Conservation (phyloP, 2,113 vertebrate genomes). For the Cynoglossus semilaevis region DNA sequence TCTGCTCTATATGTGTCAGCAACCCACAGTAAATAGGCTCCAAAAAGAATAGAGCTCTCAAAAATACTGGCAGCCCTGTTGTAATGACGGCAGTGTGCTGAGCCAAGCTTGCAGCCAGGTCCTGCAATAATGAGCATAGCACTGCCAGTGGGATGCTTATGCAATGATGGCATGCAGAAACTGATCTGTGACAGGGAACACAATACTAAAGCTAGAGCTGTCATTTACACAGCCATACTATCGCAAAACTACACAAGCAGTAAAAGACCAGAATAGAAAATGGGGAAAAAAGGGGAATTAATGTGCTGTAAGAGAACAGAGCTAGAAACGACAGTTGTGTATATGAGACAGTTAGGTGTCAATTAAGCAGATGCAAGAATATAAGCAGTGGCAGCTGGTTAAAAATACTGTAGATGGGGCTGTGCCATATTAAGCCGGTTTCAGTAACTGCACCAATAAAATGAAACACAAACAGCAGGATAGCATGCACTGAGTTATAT, state of each 20-base stretch:
- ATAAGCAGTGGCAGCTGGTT: too few species aligned
- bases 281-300: conserved; percentile 18
- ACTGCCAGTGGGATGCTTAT: conserved; percentile 47
- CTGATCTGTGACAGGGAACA: conserved; percentile 62
- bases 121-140: conserved; percentile 51
- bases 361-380: too few species aligned
- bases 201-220: conserved; percentile 47
- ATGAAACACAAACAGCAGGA: too few species aligned
- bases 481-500: too few species aligned
- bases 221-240: conserved; percentile 44
- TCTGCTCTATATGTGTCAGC: conserved; percentile 48
- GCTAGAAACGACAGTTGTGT: conserved; percentile 4
- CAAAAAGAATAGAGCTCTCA: conserved; percentile 26
- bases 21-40: conserved; percentile 49
- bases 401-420: too few species aligned
- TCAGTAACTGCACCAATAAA: too few species aligned
- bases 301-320: conserved; percentile 11
- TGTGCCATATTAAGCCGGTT: too few species aligned
- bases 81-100: conserved; percentile 9
- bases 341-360: conserved; percentile 1
- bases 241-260: conserved; percentile 32
- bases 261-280: conserved; percentile 8
- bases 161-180: conserved; percentile 49
- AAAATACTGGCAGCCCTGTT: conserved; percentile 11
- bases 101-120: conserved; percentile 10